A percentile compares a stretch with the other conserved stretches of the same genome.
These are phyloP conservation scores for Pica pica DNA, from an alignment of 2,113 vertebrate species.

Conservation along the genomic window DNA sequence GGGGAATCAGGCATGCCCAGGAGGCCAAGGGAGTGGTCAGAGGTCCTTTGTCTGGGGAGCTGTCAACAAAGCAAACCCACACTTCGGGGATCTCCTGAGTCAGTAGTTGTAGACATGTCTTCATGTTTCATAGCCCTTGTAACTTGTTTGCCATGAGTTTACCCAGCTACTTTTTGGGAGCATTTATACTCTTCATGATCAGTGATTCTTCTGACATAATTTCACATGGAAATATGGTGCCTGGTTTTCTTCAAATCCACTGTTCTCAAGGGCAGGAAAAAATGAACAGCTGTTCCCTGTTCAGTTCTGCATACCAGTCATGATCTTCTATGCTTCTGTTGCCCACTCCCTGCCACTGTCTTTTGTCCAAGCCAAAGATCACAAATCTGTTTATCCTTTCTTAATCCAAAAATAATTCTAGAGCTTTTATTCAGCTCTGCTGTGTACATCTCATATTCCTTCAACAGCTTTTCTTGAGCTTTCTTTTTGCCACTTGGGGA, in stretches of 20 bases:
- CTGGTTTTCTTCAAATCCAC: neutral
- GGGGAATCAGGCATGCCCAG: neutral
- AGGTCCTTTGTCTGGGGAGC: neutral
- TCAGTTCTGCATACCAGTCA: neutral
- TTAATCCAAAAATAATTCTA: neutral
- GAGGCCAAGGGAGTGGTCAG: neutral
- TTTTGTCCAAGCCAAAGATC: neutral
- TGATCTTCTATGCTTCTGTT: neutral
- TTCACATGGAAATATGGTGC: neutral
- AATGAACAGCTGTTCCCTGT: neutral
- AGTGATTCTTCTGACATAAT: neutral
- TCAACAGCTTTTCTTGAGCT: neutral
- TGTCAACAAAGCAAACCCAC: neutral
- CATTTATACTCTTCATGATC: neutral
- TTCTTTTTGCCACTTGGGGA: neutral
- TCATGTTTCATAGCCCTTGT: neutral
- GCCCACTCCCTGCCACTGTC: neutral
- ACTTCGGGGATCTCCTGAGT: neutral
- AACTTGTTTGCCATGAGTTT: neutral
- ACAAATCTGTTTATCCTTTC: neutral
- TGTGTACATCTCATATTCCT: neutral
- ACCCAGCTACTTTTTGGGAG: neutral
- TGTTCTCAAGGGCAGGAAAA: neutral
- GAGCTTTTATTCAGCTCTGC: neutral
- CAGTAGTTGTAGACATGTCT: neutral